Base-by-base conservation (phyloP, 2,797 vertebrate species). In the Pterois miles region DNA sequence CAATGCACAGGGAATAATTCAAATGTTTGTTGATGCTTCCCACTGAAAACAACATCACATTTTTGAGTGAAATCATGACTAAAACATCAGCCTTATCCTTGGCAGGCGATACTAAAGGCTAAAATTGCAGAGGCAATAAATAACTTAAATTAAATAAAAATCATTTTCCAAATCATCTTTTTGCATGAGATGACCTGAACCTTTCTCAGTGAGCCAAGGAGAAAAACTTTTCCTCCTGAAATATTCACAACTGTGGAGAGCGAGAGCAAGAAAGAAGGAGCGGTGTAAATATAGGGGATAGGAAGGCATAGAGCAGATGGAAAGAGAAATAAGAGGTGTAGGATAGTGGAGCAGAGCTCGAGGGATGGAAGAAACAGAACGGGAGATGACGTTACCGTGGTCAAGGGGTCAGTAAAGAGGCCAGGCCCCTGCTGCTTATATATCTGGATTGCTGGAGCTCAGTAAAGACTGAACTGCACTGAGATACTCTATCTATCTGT, bases 241-340 rank as follows among this genome's bases (percentile, higher is more conserved):
- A 86, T 88, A 84, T 89, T 93, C 64, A 71, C 36, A 81, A 54
- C 27, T 82, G 27, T 50, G 25, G 31, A 53, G 48, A 52, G 27
- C 22, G 10, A 33, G 25, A n/a, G 33, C 38, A 8, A 12, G 12
- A 23, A 66, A 52, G 22, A 66, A 58, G 8, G 18, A 59, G 62
- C 3, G 5, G 25, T n/a, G 68, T 38, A n/a, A 13, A 48, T 63
- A 43, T 34, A 65, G 52, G 54, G n/a, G 25, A 27, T 1, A 6
- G 2, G 58, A 65, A 53, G 29, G 50, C 31, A 66, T 14, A 68
- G 62, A 74, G 25, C 66, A 73, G 64, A 69, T 66, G 76, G 63
- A 43, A 72, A 57, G 66, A 54, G 18, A 50, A 65, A 60, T 48
- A 25, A 43, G 43, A 72, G 22, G 60, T 31, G n/a, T 52, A 76